phyloP scores from a whole-genome alignment of 2,113 vertebrate genomes.

The Ifrita kowaldi region DNA sequence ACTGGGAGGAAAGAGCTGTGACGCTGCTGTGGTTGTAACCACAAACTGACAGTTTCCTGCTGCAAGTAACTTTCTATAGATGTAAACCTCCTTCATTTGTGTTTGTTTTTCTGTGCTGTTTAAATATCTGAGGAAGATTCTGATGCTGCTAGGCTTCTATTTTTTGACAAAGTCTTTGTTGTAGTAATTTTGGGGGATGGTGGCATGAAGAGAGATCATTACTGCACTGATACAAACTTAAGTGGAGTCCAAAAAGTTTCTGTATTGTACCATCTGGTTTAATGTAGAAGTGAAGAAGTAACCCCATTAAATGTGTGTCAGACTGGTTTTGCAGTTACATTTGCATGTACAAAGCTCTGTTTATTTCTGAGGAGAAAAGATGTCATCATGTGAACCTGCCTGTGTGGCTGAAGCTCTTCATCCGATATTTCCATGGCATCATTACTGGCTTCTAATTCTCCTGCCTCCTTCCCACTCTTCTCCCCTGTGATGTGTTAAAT shows the following conservation, averaged over 20 bases:
- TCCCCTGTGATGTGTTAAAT: constrained; percentile 42
- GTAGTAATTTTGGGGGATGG: not conserved
- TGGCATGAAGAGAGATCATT: not conserved
- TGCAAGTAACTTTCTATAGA: constrained; percentile 22
- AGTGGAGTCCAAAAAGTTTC: not conserved
- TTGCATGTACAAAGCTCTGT: not conserved
- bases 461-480: not conserved
- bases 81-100: not conserved
- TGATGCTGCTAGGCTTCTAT: not conserved
- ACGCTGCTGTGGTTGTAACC: constrained; percentile 45
- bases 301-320: not conserved
- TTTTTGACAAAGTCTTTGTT: not conserved
- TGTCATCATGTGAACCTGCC: not conserved
- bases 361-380: not conserved
- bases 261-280: not conserved
- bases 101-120: not conserved
- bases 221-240: not conserved
- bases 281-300: not conserved
- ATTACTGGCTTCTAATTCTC: not conserved
- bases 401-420: not conserved
- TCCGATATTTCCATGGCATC: not conserved
- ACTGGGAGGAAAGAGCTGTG: constrained; percentile 22
- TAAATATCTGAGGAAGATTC: not conserved
- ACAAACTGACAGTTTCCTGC: constrained; percentile 53
- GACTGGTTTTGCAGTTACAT: not conserved